Percentiles rank a stretch among this genome's conserved stretches.
phyloP scores from a whole-genome alignment of 2,888 invertebrate genomes.

The Eupithecia centaureata region DNA sequence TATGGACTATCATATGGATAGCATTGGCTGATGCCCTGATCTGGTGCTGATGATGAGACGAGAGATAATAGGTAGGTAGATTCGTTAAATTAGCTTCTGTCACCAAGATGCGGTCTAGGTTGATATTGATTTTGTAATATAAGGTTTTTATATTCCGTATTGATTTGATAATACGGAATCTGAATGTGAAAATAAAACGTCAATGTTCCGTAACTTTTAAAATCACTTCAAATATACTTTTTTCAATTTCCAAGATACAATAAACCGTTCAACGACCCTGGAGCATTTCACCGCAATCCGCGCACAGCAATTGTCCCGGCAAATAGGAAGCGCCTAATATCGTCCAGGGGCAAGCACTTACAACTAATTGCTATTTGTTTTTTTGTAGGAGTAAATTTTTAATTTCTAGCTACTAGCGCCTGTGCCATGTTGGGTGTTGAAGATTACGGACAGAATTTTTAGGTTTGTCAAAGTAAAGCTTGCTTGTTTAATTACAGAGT shows the following conservation, averaged over 20 bases:
- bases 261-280: slow-evolving; percentile 14
- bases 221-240: not conserved
- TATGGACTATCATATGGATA: not conserved
- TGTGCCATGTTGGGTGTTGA: not conserved
- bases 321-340: slow-evolving; percentile 59
- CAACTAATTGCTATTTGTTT: slow-evolving; percentile 57
- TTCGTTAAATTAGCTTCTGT: not conserved
- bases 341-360: slow-evolving; percentile 47
- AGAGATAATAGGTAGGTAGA: not conserved
- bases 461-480: not conserved
- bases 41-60: not conserved
- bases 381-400: slow-evolving; percentile 56
- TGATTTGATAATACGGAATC: too few relatives aligned
- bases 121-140: not conserved
- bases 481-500: not conserved
- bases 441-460: not conserved
- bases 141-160: too few relatives aligned
- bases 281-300: slow-evolving; percentile 10
- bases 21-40: too few relatives aligned
- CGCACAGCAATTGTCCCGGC: slow-evolving; percentile 47
- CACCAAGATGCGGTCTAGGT: not conserved
- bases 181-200: too few relatives aligned
- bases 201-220: not conserved
- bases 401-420: slow-evolving; percentile 40
- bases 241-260: slow-evolving; percentile 8